Conservation (phyloP, 1,140 invertebrate species). For the Psilanteris sp. region DNA sequence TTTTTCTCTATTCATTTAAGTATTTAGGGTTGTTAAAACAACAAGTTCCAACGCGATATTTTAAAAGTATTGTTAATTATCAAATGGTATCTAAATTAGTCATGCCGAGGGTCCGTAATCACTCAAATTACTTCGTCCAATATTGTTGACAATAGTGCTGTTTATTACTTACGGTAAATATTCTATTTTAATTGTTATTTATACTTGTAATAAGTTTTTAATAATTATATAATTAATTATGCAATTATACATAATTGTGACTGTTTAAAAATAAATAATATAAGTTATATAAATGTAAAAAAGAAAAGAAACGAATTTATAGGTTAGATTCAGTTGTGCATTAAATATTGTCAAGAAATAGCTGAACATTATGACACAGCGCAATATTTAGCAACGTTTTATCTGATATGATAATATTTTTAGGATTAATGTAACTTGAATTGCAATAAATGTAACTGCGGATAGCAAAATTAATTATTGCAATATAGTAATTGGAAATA, state of each 20-base stretch:
- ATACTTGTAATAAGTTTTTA: slow-evolving; percentile 9
- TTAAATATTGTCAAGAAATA: slow-evolving; percentile 32
- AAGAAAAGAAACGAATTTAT: slow-evolving; percentile 11
- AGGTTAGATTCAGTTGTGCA: slow-evolving; percentile 36
- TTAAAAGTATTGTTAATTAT: slow-evolving; percentile 4
- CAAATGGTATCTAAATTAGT: slow-evolving; percentile 21
- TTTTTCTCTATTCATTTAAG: slow-evolving; percentile 26
- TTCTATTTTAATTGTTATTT: slow-evolving; percentile 10
- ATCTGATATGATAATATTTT: too few relatives aligned
- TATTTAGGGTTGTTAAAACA: slow-evolving; percentile 5
- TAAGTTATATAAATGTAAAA: slow-evolving; percentile 1
- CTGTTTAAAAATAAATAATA: slow-evolving; percentile 16
- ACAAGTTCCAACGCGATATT: neutral
- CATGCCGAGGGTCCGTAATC: slow-evolving; percentile 33
- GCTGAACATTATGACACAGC: too few relatives aligned
- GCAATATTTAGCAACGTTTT: too few relatives aligned
- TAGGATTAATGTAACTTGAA: too few relatives aligned
- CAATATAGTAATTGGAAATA: too few relatives aligned
- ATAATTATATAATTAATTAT: slow-evolving; percentile 2
- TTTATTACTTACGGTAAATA: slow-evolving; percentile 41
- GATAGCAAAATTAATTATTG: too few relatives aligned
- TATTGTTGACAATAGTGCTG: slow-evolving; percentile 55
- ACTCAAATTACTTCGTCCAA: slow-evolving; percentile 39
- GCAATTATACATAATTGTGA: slow-evolving; percentile 1
- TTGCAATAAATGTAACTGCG: too few relatives aligned